phyloP scores from a whole-genome alignment of 2,797 vertebrate species.

The Falco berigora region DNA sequence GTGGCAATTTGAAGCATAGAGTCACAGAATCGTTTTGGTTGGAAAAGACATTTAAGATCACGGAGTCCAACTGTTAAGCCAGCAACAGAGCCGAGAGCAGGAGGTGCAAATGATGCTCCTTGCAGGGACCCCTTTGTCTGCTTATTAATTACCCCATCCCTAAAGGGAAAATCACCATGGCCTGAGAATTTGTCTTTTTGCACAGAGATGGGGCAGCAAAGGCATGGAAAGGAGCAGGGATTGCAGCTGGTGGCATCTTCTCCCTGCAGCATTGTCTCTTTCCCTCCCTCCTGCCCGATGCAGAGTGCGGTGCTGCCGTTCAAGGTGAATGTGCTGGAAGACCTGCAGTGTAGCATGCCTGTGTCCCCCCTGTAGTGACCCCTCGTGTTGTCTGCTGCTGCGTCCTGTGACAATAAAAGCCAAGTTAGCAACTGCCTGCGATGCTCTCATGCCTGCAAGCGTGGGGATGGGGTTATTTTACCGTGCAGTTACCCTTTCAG shows the following conservation, averaged over 20 bases:
- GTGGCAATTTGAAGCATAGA: rapidly evolving
- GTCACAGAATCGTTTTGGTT: too few species aligned
- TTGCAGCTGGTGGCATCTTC: background rate
- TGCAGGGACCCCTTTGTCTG: background rate
- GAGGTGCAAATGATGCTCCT: background rate
- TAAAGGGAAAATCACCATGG: rapidly evolving
- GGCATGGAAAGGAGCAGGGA: rapidly evolving
- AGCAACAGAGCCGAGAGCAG: rapidly evolving
- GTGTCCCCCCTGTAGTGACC: rapidly evolving
- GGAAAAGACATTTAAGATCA: too few species aligned
- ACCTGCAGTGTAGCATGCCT: background rate
- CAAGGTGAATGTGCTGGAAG: background rate
- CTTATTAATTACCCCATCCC: background rate
- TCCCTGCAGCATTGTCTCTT: rapidly evolving
- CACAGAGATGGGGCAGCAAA: background rate
- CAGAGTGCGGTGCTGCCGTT: background rate
- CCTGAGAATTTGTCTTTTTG: background rate
- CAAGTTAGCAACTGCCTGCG: rapidly evolving
- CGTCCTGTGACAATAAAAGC: constrained; percentile 5
- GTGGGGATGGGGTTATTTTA: background rate
- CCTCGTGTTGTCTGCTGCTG: rapidly evolving
- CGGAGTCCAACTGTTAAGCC: too few species aligned
- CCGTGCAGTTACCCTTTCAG: background rate
- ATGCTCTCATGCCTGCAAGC: background rate
- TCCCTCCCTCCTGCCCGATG: background rate